phyloP scores from a whole-genome alignment of 2,113 vertebrate genomes.

The Dromiciops gliroides region DNA sequence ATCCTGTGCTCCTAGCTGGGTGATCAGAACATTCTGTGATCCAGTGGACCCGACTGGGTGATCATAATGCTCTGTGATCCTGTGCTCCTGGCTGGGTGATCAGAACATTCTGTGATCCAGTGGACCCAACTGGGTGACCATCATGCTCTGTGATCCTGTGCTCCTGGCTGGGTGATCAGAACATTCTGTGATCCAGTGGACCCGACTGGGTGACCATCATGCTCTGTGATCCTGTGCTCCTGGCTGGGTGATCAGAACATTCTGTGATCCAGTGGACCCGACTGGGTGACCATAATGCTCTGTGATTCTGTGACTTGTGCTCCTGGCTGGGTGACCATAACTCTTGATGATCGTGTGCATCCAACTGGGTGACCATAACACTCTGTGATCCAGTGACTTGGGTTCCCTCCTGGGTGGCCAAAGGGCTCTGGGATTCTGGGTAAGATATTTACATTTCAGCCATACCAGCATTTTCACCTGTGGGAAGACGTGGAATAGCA shows the following conservation, averaged over 20 bases:
- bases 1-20: neutral
- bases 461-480: neutral
- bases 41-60: no score
- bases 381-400: neutral
- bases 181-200: no score
- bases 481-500: neutral
- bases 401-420: neutral
- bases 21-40: fast-evolving
- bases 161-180: no score
- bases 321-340: neutral
- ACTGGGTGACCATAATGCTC: no score
- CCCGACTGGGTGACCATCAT: neutral
- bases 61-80: no score
- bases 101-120: no score
- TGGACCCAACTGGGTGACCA: neutral
- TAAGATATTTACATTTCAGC: neutral
- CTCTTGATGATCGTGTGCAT: no score
- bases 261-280: no score
- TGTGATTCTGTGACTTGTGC: no score
- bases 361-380: no score
- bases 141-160: fast-evolving
- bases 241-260: neutral
- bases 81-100: neutral
- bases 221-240: no score
- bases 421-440: neutral